Evolutionary conservation across 2,888 invertebrate species (phyloP).

Genomic region (Lithophane leautieri): DNA sequence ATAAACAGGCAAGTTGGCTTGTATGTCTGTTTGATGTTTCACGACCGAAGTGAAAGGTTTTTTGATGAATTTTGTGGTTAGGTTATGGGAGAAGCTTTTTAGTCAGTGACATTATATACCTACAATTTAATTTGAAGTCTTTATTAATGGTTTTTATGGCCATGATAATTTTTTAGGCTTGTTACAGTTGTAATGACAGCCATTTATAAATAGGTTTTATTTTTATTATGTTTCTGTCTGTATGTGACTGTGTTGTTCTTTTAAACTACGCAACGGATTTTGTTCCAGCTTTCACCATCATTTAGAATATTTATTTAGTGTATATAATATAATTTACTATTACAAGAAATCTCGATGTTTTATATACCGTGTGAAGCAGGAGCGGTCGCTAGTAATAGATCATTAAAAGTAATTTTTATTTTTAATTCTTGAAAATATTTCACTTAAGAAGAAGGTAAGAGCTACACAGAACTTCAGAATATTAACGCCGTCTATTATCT

Average conservation of each 20-base stretch:
- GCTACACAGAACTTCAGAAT: neutral
- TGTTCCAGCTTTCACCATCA: too few species aligned
- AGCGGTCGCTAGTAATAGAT: neutral
- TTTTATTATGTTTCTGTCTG: neutral
- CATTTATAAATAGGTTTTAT: too few species aligned
- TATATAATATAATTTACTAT: neutral
- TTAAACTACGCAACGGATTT: too few species aligned
- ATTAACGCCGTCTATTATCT: slow-evolving; percentile 6
- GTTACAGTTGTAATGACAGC: too few species aligned
- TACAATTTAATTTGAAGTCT: too few species aligned
- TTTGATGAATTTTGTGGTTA: slow-evolving; percentile 6
- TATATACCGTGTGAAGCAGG: neutral
- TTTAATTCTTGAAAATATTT: neutral
- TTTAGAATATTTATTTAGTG: neutral
- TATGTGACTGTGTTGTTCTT: neutral
- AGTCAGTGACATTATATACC: too few species aligned
- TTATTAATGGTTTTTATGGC: too few species aligned
- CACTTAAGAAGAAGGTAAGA: neutral
- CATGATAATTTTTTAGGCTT: too few species aligned
- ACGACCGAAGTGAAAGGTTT: neutral
- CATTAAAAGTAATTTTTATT: neutral
- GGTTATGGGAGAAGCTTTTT: neutral
- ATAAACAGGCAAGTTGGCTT: slow-evolving; percentile 20
- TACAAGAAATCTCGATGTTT: neutral
- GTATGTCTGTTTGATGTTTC: slow-evolving; percentile 31